Evolutionary conservation across 2,888 invertebrate species (phyloP), one percentile per base, ranked within the genome.

Genomic region (Netelia melanura): DNA sequence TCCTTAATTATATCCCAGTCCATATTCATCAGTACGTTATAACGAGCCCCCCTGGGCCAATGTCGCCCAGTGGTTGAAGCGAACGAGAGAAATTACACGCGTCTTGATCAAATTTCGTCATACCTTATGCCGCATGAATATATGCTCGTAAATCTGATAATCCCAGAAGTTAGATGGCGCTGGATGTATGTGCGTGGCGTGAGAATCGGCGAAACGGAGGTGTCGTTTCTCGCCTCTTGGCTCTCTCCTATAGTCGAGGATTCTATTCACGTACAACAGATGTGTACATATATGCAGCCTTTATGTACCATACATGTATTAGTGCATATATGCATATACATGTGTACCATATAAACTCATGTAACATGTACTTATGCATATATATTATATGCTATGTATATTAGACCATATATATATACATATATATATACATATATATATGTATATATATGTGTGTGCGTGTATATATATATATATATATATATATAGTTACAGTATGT

Each of bases 391-490:
- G 17, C 54, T 8, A 38, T 3, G 30, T 30, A 30, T 30, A 30
- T 30, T 30, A 30, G 30, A 30, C 30, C 30, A 8, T 17, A 70
- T 21, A 21, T 1, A 21, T 21, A 21, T 21, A 21, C 48, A 82
- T n/a, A 10, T 67, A 77, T 44, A 58, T 48, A 72, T 23, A 44
- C 38, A 44, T 17, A 58, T 48, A 48, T 17, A 21, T 14, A 44
- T 52, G 48, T 72, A 17, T 74, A 74, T 75, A 25, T n/a, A 25
- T n/a, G 17, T 17, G 17, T 17, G 17, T 17, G 17, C 0, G 17
- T 72, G 23, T 74, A 74, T 75, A 52, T n/a, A 25, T n/a, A 11
- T 5, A n/a, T 23, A 43, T 43, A 62, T 64, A 61, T 58, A 82
- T n/a, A 10, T 67, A 77, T 44, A 58, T 56, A 72, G 64, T 56